A percentile compares a stretch with the other conserved stretches of the same genome.
phyloP scores from a whole-genome alignment of 2,113 vertebrate genomes.

The Rhea americana region DNA sequence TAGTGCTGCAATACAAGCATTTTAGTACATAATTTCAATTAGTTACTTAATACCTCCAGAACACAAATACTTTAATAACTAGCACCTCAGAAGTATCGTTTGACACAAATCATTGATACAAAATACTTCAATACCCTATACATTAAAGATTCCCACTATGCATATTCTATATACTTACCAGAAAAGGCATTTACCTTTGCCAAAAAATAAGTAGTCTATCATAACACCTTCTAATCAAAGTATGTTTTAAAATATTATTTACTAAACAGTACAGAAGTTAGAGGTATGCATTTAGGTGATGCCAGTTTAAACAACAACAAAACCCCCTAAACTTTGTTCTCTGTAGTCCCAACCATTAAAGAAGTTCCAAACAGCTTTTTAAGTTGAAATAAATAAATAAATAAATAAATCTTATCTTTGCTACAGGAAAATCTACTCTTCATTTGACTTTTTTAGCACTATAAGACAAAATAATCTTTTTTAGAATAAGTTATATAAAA shows the following conservation, averaged over 20 bases:
- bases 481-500: neutral
- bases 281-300: neutral
- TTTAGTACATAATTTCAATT: neutral
- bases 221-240: conserved; percentile 18
- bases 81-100: neutral
- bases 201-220: conserved; percentile 21
- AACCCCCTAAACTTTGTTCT: neutral
- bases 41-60: neutral
- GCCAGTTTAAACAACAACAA: neutral
- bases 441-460: neutral
- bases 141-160: neutral
- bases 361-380: neutral
- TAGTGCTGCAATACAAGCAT: conserved; percentile 34
- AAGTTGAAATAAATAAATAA: neutral
- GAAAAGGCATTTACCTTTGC: conserved; percentile 25
- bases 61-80: neutral
- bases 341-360: neutral
- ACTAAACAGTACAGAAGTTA: conserved; percentile 3
- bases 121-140: neutral
- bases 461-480: neutral
- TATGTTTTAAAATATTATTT: conserved; percentile 26
- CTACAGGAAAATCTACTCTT: neutral
- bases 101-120: neutral
- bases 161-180: conserved; percentile 48
- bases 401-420: neutral